Base-by-base conservation (phyloP, 2,113 vertebrate genomes). In the Hassar affinis region DNA sequence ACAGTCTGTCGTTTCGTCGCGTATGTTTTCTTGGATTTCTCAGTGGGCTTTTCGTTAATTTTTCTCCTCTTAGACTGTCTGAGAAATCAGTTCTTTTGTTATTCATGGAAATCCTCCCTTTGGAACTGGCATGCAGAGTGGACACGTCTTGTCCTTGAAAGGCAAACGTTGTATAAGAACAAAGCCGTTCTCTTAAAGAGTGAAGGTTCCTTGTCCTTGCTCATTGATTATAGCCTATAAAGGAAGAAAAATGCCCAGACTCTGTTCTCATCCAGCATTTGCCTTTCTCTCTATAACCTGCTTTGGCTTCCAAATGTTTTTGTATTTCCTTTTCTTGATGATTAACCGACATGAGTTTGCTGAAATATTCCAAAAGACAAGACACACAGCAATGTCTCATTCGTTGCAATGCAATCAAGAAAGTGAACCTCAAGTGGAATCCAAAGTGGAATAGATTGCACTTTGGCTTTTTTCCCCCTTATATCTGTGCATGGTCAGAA, bases 361-460 rank as follows among this genome's bases (percentile, higher is more conserved):
- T 61, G 77, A 79, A 27, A 4, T 35, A 35, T 71, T 84, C 27
- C 27, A 61, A 79, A 84, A 30, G 3, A 82, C 35, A 52, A 14
- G 74, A 76, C 54, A 25, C 4, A n/a, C 1, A 42, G 64, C 71
- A 74, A 78, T 45, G 30, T 42, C 35, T 69, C 1, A 57, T 68
- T 78, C 66, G 52, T 61, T 79, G 38, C 52, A 59, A 33, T 80
- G 56, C 56, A 76, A 47, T 57, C n/a, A 25, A 33, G 35, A 79
- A 84, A 84, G 30, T 62, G 38, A 85, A 85, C 82, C 85, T 69
- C 86, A 87, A 62, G 62, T 85, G 86, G 86, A 88, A 88, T 84
- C 86, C 84, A 88, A 88, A 88, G 86, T 80, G 77, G 57, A 56
- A 59, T 78, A 77, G 91, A 89, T 91, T 90, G 87, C 91, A 87